Evolutionary conservation across 2,888 invertebrate genomes (phyloP).

Genomic region (Suillia variegata): DNA sequence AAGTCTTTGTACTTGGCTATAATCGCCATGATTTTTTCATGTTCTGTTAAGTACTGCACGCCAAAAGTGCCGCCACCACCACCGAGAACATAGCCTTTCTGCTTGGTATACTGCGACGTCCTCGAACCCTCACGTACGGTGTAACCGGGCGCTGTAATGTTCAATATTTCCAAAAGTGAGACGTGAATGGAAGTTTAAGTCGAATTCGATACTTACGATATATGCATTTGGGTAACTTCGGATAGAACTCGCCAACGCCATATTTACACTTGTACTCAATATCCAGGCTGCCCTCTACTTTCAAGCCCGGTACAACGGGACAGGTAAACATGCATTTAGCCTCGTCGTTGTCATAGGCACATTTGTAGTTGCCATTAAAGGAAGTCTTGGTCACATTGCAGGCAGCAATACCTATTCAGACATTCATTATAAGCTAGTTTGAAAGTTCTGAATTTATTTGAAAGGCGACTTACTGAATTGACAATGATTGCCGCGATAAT

Average conservation of each 20-base stretch:
- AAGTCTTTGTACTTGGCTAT: constrained; percentile 45
- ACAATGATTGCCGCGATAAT: constrained; percentile 62
- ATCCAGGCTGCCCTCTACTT: constrained; percentile 68
- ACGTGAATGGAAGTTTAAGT: not conserved
- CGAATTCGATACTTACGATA: constrained; percentile 63
- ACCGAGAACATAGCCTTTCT: constrained; percentile 26
- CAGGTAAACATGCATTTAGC: constrained; percentile 73
- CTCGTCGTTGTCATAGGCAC: constrained; percentile 67
- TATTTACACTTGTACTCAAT: constrained; percentile 71
- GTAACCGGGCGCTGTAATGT: constrained; percentile 42
- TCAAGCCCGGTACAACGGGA: constrained; percentile 65
- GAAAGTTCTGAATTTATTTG: not conserved
- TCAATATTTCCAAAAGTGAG: not conserved
- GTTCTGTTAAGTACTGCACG: constrained; percentile 39
- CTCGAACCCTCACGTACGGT: constrained; percentile 31
- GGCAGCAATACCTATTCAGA: constrained; percentile 62
- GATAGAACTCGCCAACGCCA: constrained; percentile 69
- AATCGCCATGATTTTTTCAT: constrained; percentile 41
- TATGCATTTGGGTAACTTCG: constrained; percentile 75
- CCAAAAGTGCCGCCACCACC: constrained; percentile 33
- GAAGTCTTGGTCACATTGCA: constrained; percentile 64
- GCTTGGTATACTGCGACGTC: constrained; percentile 26
- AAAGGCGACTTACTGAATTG: constrained; percentile 56
- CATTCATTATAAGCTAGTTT: not conserved
- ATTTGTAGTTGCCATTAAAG: constrained; percentile 80